Conservation (phyloP, 92 coral and sea anemone species). For the Epizoanthus fatuus region DNA sequence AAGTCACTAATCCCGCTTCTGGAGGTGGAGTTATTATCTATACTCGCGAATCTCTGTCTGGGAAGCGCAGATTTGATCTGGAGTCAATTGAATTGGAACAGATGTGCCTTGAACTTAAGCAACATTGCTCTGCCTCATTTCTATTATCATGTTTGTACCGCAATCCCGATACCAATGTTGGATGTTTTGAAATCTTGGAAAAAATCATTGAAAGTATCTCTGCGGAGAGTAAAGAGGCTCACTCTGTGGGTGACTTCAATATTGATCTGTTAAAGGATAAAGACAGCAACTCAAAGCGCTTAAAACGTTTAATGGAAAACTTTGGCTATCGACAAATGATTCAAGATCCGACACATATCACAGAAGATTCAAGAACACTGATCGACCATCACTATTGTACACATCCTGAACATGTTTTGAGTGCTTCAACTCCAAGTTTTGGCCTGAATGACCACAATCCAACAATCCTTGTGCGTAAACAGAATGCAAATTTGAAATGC, state of each 20-base stretch:
- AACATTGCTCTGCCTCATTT: too few species aligned
- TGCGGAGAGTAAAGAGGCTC: constrained; percentile 34
- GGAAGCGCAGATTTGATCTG: neutral
- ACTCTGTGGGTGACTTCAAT: constrained; percentile 41
- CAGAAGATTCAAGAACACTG: constrained; percentile 25
- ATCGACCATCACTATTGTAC: constrained; percentile 43
- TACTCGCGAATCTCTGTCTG: neutral
- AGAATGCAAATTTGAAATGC: constrained; percentile 14
- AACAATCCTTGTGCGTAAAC: constrained; percentile 14
- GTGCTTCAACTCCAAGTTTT: constrained; percentile 28
- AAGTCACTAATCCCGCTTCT: too few species aligned
- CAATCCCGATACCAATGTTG: too few species aligned
- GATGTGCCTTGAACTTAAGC: too few species aligned
- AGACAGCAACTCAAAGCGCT: constrained; percentile 16
- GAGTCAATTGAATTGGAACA: too few species aligned
- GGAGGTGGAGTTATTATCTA: too few species aligned
- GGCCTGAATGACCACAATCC: constrained; percentile 44
- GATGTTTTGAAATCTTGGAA: too few species aligned
- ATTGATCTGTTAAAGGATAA: constrained; percentile 25
- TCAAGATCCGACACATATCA: constrained; percentile 29
- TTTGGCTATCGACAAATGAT: constrained; percentile 32
- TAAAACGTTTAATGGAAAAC: constrained; percentile 28
- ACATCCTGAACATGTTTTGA: constrained; percentile 44
- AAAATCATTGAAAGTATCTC: neutral
- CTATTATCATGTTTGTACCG: too few species aligned